phyloP scores from a whole-genome alignment of 2,888 invertebrate species.

The Ectobius pallidus region DNA sequence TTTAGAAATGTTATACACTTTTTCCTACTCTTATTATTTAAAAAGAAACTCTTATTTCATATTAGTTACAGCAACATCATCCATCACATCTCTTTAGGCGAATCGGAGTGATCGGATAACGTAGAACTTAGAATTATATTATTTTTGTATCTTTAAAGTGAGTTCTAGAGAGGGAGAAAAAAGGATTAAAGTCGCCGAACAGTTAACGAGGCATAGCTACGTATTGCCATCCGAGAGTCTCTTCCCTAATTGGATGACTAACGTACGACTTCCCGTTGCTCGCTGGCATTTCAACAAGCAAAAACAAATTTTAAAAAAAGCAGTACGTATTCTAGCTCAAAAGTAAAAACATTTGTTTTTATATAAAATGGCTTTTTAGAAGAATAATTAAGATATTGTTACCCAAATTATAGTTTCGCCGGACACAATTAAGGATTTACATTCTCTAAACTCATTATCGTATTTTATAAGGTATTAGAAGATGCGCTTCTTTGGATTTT shows the following conservation, averaged over 20 bases:
- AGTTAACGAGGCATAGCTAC: slow-evolving; percentile 24
- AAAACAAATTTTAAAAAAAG: neutral
- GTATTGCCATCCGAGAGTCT: slow-evolving; percentile 6
- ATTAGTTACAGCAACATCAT: neutral
- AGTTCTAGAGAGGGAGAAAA: slow-evolving; percentile 1
- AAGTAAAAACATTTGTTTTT: neutral
- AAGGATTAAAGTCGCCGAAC: slow-evolving; percentile 19
- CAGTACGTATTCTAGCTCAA: neutral
- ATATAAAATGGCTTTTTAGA: neutral
- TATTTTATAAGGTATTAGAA: too few species aligned
- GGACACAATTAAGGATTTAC: too few species aligned
- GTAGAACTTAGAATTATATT: neutral
- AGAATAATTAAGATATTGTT: slow-evolving; percentile 13
- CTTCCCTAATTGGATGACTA: slow-evolving; percentile 36
- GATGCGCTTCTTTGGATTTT: too few species aligned
- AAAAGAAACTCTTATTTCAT: neutral
- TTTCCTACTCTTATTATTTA: neutral
- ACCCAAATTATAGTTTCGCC: too few species aligned
- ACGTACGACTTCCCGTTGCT: slow-evolving; percentile 34
- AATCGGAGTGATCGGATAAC: neutral
- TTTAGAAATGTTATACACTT: neutral
- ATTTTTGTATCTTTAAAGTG: neutral
- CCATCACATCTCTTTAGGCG: neutral
- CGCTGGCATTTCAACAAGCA: neutral
- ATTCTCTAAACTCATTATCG: too few species aligned